These are phyloP conservation scores for Anolis apletophallus DNA, from an alignment of 2,797 vertebrate genomes.

Conservation along the genomic window DNA sequence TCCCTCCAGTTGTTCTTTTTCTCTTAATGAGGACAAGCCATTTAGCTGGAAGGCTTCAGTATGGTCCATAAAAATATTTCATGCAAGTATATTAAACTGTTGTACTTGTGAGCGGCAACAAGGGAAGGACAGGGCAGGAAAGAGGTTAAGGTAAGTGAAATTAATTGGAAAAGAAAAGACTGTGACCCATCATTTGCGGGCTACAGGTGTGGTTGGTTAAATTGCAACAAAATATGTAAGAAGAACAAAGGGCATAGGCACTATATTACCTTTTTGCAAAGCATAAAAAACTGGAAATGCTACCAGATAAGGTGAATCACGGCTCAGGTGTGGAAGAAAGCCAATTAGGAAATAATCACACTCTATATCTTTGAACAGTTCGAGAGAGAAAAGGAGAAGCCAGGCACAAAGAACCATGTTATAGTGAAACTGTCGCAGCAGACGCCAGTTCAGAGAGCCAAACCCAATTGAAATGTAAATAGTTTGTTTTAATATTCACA, in stretches of 20 bases:
- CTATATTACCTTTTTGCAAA: not conserved
- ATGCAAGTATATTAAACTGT: too few relatives aligned
- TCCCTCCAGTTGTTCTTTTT: too few relatives aligned
- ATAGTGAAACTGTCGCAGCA: not conserved
- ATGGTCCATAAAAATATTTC: too few relatives aligned
- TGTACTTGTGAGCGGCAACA: too few relatives aligned
- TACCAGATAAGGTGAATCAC: not conserved
- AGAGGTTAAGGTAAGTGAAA: too few relatives aligned
- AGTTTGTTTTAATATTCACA: too few relatives aligned
- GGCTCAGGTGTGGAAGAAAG: not conserved
- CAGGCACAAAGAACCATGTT: too few relatives aligned
- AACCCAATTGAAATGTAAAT: too few relatives aligned
- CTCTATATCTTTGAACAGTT: not conserved
- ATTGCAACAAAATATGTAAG: not conserved
- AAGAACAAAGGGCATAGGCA: not conserved
- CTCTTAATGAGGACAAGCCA: too few relatives aligned
- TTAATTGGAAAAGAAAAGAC: not conserved
- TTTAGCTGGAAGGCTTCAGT: not conserved
- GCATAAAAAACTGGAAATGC: not conserved
- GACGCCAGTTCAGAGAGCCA: too few relatives aligned
- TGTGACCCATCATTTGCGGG: not conserved
- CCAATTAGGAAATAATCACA: not conserved
- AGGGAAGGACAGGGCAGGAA: too few relatives aligned
- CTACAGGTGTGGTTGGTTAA: not conserved
- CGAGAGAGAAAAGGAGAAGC: not conserved